Conservation (phyloP, 2,113 vertebrate species). For the Verasper variegatus region DNA sequence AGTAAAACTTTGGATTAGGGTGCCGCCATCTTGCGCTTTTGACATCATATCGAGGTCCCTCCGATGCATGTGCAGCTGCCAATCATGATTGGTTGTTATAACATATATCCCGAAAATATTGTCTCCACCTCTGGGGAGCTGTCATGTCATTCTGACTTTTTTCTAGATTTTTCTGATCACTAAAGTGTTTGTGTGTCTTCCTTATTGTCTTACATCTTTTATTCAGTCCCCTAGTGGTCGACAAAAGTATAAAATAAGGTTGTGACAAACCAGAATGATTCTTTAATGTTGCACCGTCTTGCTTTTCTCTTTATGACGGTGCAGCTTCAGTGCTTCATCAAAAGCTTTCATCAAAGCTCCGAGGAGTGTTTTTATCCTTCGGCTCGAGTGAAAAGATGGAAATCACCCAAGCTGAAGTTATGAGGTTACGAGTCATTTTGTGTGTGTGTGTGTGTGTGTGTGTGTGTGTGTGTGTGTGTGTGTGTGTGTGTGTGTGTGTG, state of each 20-base stretch:
- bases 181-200: no score
- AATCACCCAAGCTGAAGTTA: constrained; percentile 34
- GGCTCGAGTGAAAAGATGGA: constrained; percentile 18
- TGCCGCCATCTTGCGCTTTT: no score
- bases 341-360: constrained; percentile 33
- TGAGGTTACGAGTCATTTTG: neutral
- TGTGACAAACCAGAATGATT: neutral
- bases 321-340: constrained; percentile 18
- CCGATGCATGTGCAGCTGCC: no score
- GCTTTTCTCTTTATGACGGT: neutral
- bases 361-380: constrained; percentile 30
- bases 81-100: no score
- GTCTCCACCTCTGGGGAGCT: no score
- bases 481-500: neutral
- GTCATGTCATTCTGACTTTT: no score
- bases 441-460: constrained; percentile 4
- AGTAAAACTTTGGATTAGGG: no score
- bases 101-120: no score
- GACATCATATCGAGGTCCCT: no score
- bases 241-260: neutral
- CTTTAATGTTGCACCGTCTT: neutral
- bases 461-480: constrained; percentile 4
- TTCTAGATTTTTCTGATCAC: no score
- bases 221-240: neutral
- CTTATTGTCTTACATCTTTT: no score